Percentiles rank a stretch among this genome's conserved stretches.
These are phyloP conservation scores for Solea senegalensis DNA, from an alignment of 2,113 vertebrate genomes.

Conservation along the genomic window DNA sequence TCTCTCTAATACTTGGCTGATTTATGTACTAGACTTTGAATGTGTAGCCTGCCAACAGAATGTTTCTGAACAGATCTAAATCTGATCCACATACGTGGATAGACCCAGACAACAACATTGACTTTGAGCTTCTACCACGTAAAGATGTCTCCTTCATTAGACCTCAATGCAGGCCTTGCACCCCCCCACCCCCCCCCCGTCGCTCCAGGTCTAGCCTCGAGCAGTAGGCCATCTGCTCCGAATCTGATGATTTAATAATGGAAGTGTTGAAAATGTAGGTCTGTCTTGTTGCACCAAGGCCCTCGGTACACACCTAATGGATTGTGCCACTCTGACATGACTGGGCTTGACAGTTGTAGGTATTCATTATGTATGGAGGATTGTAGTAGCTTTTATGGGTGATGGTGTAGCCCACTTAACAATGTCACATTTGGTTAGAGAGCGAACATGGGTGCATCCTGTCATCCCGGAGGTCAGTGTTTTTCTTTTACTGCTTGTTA, in stretches of 20 bases:
- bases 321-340: conserved; percentile 71
- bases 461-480: conserved; percentile 56
- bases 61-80: conserved; percentile 20
- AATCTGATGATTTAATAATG: conserved; percentile 83
- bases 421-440: conserved; percentile 74
- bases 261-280: conserved; percentile 78
- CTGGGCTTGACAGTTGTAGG: conserved; percentile 75
- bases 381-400: conserved; percentile 79
- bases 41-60: not conserved
- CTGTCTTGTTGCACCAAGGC: conserved; percentile 77
- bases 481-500: conserved; percentile 47
- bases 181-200: conserved; percentile 39
- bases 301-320: conserved; percentile 76
- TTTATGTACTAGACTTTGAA: conserved; percentile 7
- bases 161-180: conserved; percentile 55
- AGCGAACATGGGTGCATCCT: conserved; percentile 51
- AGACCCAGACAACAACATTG: conserved; percentile 28
- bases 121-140: conserved; percentile 35
- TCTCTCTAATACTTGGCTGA: not conserved
- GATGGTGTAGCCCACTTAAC: conserved; percentile 75
- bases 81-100: conserved; percentile 12
- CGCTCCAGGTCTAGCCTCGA: conserved; percentile 65
- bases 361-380: conserved; percentile 81
- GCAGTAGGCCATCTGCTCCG: conserved; percentile 66
- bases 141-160: conserved; percentile 63